These are phyloP conservation scores for Enoplosus armatus DNA, from an alignment of 2,797 vertebrate species.

Conservation along the genomic window DNA sequence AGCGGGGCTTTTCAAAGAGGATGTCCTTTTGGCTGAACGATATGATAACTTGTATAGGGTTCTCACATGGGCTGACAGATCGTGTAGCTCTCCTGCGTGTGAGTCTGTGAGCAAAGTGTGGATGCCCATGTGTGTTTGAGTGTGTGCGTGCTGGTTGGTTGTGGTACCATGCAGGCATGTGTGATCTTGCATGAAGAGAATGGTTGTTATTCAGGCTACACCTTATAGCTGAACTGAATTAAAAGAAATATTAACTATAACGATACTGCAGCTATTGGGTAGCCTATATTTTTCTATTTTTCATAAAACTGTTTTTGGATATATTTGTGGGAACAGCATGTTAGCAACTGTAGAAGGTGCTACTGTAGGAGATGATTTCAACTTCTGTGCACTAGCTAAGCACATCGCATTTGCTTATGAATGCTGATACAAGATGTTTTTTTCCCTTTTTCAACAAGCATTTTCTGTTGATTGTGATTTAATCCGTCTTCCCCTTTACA, in stretches of 20 bases:
- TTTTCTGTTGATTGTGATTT: neutral
- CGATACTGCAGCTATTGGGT: neutral
- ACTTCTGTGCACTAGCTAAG: neutral
- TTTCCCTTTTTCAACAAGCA: neutral
- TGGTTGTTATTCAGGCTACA: neutral
- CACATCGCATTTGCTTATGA: too few relatives aligned
- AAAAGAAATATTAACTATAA: neutral
- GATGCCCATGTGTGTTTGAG: constrained; percentile 3
- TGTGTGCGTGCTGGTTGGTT: neutral
- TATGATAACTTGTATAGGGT: constrained; percentile 50
- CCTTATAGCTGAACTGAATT: constrained; percentile 7
- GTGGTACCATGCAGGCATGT: neutral
- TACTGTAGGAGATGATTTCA: neutral
- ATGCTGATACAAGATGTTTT: neutral
- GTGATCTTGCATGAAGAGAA: constrained; percentile 6
- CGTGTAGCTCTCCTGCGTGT: neutral
- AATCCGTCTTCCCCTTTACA: neutral
- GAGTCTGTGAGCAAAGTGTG: neutral
- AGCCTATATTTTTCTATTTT: neutral
- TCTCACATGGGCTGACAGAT: constrained; percentile 32
- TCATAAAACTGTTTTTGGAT: neutral
- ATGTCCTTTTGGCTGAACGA: constrained; percentile 55
- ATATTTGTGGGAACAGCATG: neutral
- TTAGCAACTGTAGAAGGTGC: too few relatives aligned
- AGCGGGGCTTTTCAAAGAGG: constrained; percentile 59